A percentile compares a stretch with the other conserved stretches of the same genome.
phyloP scores from a whole-genome alignment of 2,113 vertebrate genomes.

The Rhinichthys klamathensis region DNA sequence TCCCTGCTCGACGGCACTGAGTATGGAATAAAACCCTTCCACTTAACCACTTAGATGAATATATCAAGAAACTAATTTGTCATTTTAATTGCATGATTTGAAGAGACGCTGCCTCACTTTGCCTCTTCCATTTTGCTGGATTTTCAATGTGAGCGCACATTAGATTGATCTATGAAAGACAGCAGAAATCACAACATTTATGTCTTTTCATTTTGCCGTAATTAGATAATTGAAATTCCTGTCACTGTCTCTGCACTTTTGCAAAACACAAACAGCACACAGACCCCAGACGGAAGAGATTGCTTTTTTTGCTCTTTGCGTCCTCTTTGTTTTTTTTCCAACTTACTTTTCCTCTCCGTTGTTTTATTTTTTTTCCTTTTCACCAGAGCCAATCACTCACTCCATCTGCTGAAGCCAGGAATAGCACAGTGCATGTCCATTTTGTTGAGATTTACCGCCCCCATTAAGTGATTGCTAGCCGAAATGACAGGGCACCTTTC shows the following conservation, averaged over 20 bases:
- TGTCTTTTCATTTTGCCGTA: conserved; percentile 99
- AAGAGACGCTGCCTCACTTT: conserved; percentile 97
- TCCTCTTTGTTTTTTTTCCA: conserved; percentile 57
- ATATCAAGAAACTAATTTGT: conserved; percentile 99
- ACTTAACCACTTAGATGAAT: conserved; percentile 99
- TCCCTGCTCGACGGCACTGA: conserved; percentile 85
- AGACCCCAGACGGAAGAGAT: conserved; percentile 69
- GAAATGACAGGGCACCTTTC: conserved; percentile 89
- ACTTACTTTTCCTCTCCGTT: conserved; percentile 50
- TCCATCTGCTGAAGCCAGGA: conserved; percentile 84
- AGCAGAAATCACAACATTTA: conserved; percentile 99
- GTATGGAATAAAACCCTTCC: conserved; percentile 97
- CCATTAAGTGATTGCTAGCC: conserved; percentile 97
- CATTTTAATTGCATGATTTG: conserved; percentile 99
- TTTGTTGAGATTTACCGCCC: conserved; percentile 85
- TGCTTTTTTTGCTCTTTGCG: conserved; percentile 68
- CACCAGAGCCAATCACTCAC: conserved; percentile 83
- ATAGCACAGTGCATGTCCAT: conserved; percentile 88
- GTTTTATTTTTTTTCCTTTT: conserved; percentile 69
- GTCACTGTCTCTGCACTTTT: conserved; percentile 98
- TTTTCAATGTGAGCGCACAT: conserved; percentile 95
- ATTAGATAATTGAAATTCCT: conserved; percentile 99
- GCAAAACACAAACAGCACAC: conserved; percentile 84
- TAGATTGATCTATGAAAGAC: conserved; percentile 98
- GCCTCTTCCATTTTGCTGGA: conserved; percentile 93